phyloP scores from a whole-genome alignment of 1,140 invertebrate species.

The Theocolax elegans region DNA sequence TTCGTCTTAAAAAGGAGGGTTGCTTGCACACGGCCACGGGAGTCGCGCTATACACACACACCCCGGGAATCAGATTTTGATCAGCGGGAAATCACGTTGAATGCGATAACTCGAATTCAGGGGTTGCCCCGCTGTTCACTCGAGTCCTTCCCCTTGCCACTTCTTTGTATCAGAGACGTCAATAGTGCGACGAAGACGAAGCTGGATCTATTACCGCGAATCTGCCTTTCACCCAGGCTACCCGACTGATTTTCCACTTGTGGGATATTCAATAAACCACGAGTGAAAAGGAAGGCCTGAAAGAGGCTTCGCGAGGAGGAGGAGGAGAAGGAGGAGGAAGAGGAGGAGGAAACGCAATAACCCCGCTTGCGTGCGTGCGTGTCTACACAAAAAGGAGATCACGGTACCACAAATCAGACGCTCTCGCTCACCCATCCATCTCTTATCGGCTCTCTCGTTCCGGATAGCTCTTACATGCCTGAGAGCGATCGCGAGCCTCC shows the following conservation, averaged over 20 bases:
- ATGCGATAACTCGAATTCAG: constrained; percentile 56
- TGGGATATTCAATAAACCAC: constrained; percentile 66
- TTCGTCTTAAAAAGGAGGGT: no score
- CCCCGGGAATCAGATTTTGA: constrained; percentile 54
- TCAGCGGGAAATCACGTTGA: constrained; percentile 59
- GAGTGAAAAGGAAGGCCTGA: constrained; percentile 58
- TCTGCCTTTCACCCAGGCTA: constrained; percentile 56
- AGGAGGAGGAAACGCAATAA: not conserved
- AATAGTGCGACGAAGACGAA: constrained; percentile 42
- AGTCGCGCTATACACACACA: not conserved
- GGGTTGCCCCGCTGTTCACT: constrained; percentile 31
- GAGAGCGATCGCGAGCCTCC: not conserved
- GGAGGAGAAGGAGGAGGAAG: not conserved
- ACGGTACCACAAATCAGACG: not conserved
- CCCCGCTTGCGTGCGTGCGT: no score
- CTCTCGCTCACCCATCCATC: constrained; percentile 34
- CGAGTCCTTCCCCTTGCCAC: not conserved
- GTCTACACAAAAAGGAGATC: constrained; percentile 45
- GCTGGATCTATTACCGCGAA: constrained; percentile 46
- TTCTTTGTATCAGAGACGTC: constrained; percentile 35
- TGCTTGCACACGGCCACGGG: not conserved
- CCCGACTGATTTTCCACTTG: constrained; percentile 66
- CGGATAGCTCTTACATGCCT: not conserved
- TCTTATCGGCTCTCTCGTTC: constrained; percentile 49
- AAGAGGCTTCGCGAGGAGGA: constrained; percentile 47